A percentile compares a stretch with the other conserved stretches of the same genome.
Conservation (phyloP, 1,140 invertebrate species). For the Lasaia peninsularis region DNA sequence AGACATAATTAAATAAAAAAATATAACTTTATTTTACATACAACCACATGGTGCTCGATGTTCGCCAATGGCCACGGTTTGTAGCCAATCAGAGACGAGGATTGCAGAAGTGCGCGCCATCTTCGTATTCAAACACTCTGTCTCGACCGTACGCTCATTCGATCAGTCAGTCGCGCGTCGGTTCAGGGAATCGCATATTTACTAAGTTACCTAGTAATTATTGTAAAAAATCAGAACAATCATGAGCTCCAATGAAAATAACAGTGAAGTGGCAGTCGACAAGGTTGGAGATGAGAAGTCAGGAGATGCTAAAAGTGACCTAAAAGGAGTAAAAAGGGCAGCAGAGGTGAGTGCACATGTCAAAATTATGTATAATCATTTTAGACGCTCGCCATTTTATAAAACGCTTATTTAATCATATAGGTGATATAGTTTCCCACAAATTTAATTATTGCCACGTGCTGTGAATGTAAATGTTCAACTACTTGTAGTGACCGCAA, state of each 20-base stretch:
- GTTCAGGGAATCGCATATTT: constrained; percentile 75
- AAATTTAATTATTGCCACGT: constrained; percentile 30
- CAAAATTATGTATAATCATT: constrained; percentile 64
- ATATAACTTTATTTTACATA: neutral
- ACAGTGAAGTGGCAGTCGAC: constrained; percentile 88
- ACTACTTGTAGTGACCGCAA: constrained; percentile 1
- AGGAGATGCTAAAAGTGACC: constrained; percentile 85
- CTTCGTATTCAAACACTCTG: constrained; percentile 87
- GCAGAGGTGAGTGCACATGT: constrained; percentile 87
- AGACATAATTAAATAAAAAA: neutral
- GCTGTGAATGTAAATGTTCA: constrained; percentile 15
- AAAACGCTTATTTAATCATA: constrained; percentile 49
- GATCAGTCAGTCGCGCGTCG: constrained; percentile 80
- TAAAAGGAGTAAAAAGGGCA: constrained; percentile 91
- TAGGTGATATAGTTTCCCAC: constrained; percentile 29
- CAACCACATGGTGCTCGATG: constrained; percentile 51
- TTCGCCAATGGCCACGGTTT: constrained; percentile 51
- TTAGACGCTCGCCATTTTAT: constrained; percentile 76
- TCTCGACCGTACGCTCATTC: constrained; percentile 57
- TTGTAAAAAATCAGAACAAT: constrained; percentile 77
- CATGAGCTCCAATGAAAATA: constrained; percentile 92
- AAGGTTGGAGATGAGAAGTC: constrained; percentile 88
- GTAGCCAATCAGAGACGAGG: constrained; percentile 78
- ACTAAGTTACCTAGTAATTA: constrained; percentile 69
- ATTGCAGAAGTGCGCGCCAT: constrained; percentile 86